These are phyloP conservation scores for Sturnus vulgaris DNA, from an alignment of 2,113 vertebrate species.

Conservation along the genomic window DNA sequence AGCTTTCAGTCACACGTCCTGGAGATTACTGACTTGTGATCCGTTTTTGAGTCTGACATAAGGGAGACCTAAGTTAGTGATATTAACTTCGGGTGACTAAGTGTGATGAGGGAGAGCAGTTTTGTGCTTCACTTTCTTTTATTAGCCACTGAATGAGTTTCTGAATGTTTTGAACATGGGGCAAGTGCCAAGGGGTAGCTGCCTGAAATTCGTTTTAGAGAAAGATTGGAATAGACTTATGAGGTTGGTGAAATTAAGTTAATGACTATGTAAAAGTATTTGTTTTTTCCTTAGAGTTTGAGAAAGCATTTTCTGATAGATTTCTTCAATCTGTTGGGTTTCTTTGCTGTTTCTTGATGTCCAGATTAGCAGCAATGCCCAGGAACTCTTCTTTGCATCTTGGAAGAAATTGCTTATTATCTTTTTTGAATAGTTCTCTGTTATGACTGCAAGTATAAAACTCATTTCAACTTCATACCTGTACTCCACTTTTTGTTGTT, in stretches of 20 bases:
- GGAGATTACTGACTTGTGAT: neutral
- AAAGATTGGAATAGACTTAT: neutral
- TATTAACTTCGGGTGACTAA: neutral
- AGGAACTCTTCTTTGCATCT: neutral
- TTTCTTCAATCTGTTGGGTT: neutral
- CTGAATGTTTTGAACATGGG: neutral
- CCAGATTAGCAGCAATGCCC: neutral
- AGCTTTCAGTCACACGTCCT: neutral
- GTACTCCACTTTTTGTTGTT: neutral
- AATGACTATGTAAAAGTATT: neutral
- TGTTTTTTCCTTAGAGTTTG: neutral
- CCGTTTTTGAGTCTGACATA: neutral
- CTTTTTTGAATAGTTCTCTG: neutral
- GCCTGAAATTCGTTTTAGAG: neutral
- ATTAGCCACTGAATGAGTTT: neutral
- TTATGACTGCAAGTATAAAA: neutral
- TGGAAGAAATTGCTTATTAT: accelerated
- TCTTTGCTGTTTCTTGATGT: neutral
- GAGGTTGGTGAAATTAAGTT: neutral
- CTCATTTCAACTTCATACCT: neutral
- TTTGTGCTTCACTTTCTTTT: neutral
- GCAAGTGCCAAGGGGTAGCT: neutral
- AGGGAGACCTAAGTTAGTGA: neutral
- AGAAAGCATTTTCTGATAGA: neutral
- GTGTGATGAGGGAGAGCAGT: neutral